Evolutionary conservation across 2,888 invertebrate species (phyloP), one percentile per base, ranked within the genome.

Genomic region (Aquatica leii): DNA sequence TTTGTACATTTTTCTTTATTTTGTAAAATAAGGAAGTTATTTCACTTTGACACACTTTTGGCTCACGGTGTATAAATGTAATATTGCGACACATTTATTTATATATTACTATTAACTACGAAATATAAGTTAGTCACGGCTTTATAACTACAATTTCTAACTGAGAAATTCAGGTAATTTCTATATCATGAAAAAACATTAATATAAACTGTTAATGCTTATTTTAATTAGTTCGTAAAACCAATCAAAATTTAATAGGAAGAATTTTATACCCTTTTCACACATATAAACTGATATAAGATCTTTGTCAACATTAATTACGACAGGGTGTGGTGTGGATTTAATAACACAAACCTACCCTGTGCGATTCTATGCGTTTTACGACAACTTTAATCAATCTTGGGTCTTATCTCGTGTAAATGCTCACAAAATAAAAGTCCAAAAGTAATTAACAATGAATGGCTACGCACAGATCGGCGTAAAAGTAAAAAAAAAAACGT

Each of bases 391-490:
- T 41, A 15, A 41, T 41, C 3, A 12, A 41, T 41, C n/a, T 8
- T 41, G 8, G 2, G 14, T 18, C 46, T 18, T 18, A 2, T 20
- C 24, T 24, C 24, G 24, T 6, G 4, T 24, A 24, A 24, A 24
- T 4, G 6, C 24, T 6, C 24, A 15, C 43, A 14, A 40, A 40
- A 40, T 12, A 40, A 14, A 40, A 5, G 14, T 40, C 24, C 6
- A 24, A 2, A 24, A 2, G 24, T 24, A 24, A 24, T 24, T 24
- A 24, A 24, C 4, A 24, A 24, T 6, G 6, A 24, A 24, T 24
- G 9, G 40, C 62, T 66, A 66, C 66, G 66, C 66, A 62, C 60
- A 67, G 62, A 64, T 59, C 61, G 53, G 49, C 56, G 56, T 63
- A 64, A 67, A 58, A 61, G 54, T 59, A 54, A 53, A 59, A 59